Conservation (phyloP, 2,113 vertebrate genomes). For the Sebastes fasciatus region DNA sequence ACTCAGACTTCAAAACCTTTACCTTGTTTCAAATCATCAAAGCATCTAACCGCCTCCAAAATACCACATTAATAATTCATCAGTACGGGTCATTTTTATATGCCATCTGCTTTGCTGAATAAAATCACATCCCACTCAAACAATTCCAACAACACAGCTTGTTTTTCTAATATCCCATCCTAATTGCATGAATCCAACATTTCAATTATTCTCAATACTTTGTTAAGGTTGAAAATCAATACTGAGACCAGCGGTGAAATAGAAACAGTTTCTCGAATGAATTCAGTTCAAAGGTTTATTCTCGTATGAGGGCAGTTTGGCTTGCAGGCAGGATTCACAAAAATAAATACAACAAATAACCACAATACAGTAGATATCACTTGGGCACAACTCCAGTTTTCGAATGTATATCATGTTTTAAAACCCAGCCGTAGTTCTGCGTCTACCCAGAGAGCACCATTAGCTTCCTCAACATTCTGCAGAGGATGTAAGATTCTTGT, state of each 20-base stretch:
- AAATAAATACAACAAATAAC: slow-evolving; percentile 3
- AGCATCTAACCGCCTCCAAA: slow-evolving; percentile 18
- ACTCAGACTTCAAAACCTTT: slow-evolving; percentile 15
- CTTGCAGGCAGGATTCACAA: slow-evolving; percentile 16
- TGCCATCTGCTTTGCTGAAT: background rate
- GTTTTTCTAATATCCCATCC: background rate
- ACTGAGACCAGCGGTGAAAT: background rate
- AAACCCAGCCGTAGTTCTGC: background rate
- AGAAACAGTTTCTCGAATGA: background rate
- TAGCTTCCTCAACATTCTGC: slow-evolving; percentile 13
- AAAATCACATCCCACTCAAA: background rate
- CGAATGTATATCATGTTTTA: background rate
- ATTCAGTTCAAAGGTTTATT: slow-evolving; percentile 20
- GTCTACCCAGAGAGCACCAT: slow-evolving; percentile 32
- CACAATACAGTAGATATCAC: background rate
- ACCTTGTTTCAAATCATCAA: slow-evolving; percentile 16
- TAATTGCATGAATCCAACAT: slow-evolving; percentile 1
- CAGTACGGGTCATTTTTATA: background rate
- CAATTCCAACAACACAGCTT: slow-evolving; percentile 1
- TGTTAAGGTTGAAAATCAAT: slow-evolving; percentile 11
- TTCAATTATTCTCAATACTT: background rate
- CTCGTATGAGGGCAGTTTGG: slow-evolving; percentile 30
- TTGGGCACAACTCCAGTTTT: slow-evolving; percentile 3
- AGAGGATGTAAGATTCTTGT: slow-evolving; percentile 14
- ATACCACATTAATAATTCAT: slow-evolving; percentile 12